Evolutionary conservation across 2,888 invertebrate genomes (phyloP).

Genomic region (Panzeria rudis): DNA sequence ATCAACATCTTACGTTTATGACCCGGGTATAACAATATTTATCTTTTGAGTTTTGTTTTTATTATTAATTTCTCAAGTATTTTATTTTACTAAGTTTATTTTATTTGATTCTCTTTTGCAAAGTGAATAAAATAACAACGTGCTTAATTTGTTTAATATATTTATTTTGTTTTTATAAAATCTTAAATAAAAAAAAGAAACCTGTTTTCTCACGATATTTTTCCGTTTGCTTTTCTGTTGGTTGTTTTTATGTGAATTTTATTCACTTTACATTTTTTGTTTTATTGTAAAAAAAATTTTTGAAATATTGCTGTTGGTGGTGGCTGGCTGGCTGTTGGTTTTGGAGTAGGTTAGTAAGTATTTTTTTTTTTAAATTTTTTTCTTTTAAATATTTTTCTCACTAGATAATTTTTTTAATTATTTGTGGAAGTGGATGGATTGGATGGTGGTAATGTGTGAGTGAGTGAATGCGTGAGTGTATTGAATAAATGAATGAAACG

Average conservation of each 20-base stretch:
- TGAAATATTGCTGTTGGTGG: constrained; percentile 15
- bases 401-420: constrained; percentile 32
- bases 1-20: not conserved
- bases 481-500: not conserved
- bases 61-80: constrained; percentile 2
- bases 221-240: not conserved
- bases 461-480: not conserved
- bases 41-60: constrained; percentile 8
- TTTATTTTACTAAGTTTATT: not conserved
- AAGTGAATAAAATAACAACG: constrained; percentile 18
- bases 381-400: constrained; percentile 27
- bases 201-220: constrained; percentile 60
- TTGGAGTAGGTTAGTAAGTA: constrained; percentile 59
- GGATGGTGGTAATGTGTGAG: not conserved
- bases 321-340: not conserved
- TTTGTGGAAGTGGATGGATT: constrained; percentile 23
- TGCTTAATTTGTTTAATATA: constrained; percentile 2
- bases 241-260: constrained; percentile 45
- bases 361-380: not conserved
- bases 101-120: not conserved
- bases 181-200: constrained; percentile 42
- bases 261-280: constrained; percentile 4
- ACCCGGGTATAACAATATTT: not conserved
- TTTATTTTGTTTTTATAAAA: not conserved
- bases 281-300: not conserved